Conservation (phyloP, 2,888 invertebrate genomes). For the Macrophya alboannulata region DNA sequence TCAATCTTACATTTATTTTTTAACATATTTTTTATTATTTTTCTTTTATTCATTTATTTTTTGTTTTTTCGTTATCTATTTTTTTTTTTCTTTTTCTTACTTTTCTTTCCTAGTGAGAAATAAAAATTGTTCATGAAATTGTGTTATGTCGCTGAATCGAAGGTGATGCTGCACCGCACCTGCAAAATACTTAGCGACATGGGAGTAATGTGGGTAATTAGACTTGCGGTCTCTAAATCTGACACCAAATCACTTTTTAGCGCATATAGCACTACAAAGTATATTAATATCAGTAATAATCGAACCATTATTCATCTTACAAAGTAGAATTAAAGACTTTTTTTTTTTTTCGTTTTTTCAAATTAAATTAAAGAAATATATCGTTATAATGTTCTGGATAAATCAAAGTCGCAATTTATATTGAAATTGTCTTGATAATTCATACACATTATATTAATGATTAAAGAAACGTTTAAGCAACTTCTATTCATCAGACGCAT, state of each 20-base stretch:
- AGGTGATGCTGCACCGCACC: constrained; percentile 78
- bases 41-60: constrained; percentile 60
- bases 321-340: constrained; percentile 52
- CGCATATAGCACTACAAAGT: background rate
- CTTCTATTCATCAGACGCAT: constrained; percentile 75
- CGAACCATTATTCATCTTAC: constrained; percentile 44
- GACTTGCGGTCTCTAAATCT: constrained; percentile 40
- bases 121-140: constrained; percentile 58
- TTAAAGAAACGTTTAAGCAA: constrained; percentile 63
- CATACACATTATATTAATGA: constrained; percentile 6
- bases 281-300: constrained; percentile 29
- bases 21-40: constrained; percentile 65
- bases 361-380: constrained; percentile 54
- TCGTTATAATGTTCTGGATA: constrained; percentile 61
- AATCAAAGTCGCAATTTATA: constrained; percentile 71
- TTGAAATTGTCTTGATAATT: constrained; percentile 44
- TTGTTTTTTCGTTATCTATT: constrained; percentile 59
- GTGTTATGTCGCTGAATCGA: constrained; percentile 63
- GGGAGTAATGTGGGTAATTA: constrained; percentile 62
- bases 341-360: background rate
- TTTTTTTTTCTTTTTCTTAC: constrained; percentile 59
- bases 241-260: constrained; percentile 28
- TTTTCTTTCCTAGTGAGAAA: constrained; percentile 61
- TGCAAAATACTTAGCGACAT: constrained; percentile 78
- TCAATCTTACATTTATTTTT: constrained; percentile 71